phyloP scores from a whole-genome alignment of 92 coral and sea anemone species.

The Epizoanthus illoricatus region DNA sequence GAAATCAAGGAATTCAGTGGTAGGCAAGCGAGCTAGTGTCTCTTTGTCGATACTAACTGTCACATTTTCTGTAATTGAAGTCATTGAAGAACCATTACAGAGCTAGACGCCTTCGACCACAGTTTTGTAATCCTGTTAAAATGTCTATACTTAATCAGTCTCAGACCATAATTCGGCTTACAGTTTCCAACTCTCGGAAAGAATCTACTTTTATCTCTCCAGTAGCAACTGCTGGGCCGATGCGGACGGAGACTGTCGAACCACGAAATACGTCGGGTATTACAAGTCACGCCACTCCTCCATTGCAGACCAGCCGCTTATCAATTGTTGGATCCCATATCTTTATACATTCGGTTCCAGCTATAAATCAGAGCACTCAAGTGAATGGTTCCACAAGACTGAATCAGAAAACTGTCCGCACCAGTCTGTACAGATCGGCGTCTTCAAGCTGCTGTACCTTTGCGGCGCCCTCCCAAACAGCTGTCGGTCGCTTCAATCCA shows the following conservation, averaged over 20 bases:
- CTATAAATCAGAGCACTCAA: background rate
- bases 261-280: background rate
- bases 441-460: background rate
- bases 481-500: background rate
- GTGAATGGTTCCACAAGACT: background rate
- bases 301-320: background rate
- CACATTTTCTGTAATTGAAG: too few species aligned
- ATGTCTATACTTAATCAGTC: background rate
- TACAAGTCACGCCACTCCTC: background rate
- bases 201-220: background rate
- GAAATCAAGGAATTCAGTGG: background rate
- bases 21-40: too few species aligned
- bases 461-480: background rate
- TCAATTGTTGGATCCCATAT: background rate
- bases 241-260: background rate
- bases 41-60: too few species aligned
- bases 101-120: too few species aligned
- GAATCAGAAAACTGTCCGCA: background rate
- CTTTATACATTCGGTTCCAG: background rate
- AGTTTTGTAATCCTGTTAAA: background rate
- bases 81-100: too few species aligned
- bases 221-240: background rate
- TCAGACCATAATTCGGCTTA: background rate
- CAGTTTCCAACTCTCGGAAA: background rate
- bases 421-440: background rate